A percentile compares a stretch with the other conserved stretches of the same genome.
Conservation (phyloP, 1,140 invertebrate genomes). For the Nephila pilipes region DNA sequence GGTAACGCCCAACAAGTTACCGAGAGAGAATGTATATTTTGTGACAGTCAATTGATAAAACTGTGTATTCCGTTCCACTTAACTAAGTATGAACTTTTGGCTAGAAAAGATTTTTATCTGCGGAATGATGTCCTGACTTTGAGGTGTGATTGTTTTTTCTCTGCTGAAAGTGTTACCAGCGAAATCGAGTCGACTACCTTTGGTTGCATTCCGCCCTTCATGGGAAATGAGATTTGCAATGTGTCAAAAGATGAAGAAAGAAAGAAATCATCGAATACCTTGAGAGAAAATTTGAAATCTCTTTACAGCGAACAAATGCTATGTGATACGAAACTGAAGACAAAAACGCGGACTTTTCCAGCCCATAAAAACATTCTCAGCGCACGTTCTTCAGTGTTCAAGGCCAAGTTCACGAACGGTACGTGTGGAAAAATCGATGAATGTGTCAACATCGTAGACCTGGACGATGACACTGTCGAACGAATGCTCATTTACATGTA, state of each 20-base stretch:
- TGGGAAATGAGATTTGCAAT: not conserved
- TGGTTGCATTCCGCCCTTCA: not conserved
- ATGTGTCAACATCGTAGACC: not conserved
- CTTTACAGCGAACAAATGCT: not conserved
- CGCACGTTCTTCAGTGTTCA: slow-evolving; percentile 16
- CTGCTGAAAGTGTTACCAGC: not conserved
- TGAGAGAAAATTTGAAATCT: not conserved
- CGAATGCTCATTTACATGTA: too few relatives aligned
- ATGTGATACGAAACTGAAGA: not conserved
- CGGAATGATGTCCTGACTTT: not conserved
- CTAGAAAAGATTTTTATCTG: not conserved
- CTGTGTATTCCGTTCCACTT: not conserved
- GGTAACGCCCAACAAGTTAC: not conserved
- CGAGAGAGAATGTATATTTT: not conserved
- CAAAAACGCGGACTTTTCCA: not conserved
- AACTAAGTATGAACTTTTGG: not conserved
- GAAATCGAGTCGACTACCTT: not conserved
- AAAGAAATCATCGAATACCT: not conserved
- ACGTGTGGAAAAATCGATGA: not conserved
- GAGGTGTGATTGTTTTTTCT: not conserved
- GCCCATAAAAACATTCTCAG: not conserved
- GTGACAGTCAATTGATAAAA: not conserved
- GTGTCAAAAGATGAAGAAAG: not conserved
- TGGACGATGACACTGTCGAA: not conserved
- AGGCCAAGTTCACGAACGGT: not conserved